Conservation (phyloP, 2,888 invertebrate species). For the Hedya salicella region DNA sequence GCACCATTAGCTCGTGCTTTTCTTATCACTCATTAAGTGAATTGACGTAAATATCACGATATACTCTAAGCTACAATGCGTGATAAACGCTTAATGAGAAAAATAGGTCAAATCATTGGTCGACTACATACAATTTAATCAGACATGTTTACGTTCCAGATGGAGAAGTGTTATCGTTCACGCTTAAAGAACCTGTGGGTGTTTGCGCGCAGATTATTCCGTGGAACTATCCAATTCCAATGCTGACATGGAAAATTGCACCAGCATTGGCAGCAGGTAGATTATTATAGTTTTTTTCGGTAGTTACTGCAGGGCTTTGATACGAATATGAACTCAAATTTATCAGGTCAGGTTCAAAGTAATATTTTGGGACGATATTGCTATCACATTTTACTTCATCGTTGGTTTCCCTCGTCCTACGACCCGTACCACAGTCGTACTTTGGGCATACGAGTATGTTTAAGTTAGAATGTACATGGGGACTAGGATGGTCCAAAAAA, state of each 20-base stretch:
- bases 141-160: conserved; percentile 74
- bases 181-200: conserved; percentile 93
- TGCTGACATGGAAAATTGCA: conserved; percentile 97
- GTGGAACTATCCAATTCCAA: conserved; percentile 96
- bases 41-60: conserved; percentile 54
- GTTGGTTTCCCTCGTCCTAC: too few species aligned
- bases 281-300: background rate
- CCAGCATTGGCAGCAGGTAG: conserved; percentile 89
- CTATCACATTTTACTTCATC: too few species aligned
- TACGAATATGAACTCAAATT: too few species aligned
- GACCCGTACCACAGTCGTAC: too few species aligned
- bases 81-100: conserved; percentile 51
- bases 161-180: conserved; percentile 92
- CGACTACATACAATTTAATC: conserved; percentile 38
- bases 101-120: conserved; percentile 40
- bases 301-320: too few species aligned
- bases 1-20: conserved; percentile 28
- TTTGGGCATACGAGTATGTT: too few species aligned
- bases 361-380: too few species aligned
- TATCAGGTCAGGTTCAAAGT: too few species aligned
- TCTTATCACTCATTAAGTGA: conserved; percentile 46
- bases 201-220: conserved; percentile 97
- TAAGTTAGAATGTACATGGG: too few species aligned
- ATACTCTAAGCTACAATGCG: conserved; percentile 52
- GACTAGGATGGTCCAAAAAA: too few species aligned